Base-by-base conservation (phyloP, 2,113 vertebrate species). In the Rhea americana region DNA sequence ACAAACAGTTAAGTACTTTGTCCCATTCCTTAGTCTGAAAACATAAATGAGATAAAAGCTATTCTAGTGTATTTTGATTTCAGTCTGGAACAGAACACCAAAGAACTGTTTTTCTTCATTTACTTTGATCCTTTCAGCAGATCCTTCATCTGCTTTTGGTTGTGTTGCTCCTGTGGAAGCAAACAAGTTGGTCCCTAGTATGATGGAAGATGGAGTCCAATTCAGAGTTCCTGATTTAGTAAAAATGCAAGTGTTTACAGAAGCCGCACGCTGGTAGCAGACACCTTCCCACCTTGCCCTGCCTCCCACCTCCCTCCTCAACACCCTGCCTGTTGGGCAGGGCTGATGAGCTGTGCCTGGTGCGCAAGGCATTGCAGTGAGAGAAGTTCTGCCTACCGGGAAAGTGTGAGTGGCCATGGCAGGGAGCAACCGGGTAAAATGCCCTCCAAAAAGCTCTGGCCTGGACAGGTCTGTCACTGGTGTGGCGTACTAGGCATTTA, bases 381-480 rank as follows among this genome's bases (percentile, higher is more conserved):
- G 0, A 68, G 56, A n/a, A 62, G 25, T 30, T 73, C 9, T 63
- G 3, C 32, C 26, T 61, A 9, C 20, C 2, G 10, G 28, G 66
- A 56, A 63, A 79, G 7, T 20, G 39, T 58, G 30, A 5, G 4
- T 85, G 39, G 4, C 61, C 68, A 32, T 48, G 21, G 26, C 41
- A 32, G 10, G 1, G 30, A 89, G 53, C 71, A 37, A 48, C 20
- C 73, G 75, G 32, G 9, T 76, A 75, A 76, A 58, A 20, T 37
- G 12, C 9, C 5, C 71, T 55, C 18, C 28, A 58, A 32, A 25
- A 47, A 85, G 16, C 16, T 66, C 63, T 32, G 35, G 45, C 4
- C n/a, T 74, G 55, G 50, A 67, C 37, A 78, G 50, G 24, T 50
- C 56, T 85, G 55, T 39, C 35, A 3, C 73, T 68, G 43, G 68